phyloP scores from a whole-genome alignment of 2,113 vertebrate genomes.

The Orientallactaga bullata region DNA sequence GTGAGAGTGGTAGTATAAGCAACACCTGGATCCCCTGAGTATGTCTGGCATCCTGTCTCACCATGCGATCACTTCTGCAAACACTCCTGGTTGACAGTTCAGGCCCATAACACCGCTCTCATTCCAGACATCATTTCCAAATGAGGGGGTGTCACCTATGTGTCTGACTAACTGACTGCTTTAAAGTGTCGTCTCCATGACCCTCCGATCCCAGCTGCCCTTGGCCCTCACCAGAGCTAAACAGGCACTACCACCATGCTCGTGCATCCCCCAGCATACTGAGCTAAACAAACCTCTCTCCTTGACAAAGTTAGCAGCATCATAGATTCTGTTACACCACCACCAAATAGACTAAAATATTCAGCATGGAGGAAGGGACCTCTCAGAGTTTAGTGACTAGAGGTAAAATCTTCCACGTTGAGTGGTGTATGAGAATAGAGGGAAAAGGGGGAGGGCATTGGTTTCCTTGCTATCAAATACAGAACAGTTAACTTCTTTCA shows the following conservation, averaged over 20 bases:
- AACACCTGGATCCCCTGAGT: neutral
- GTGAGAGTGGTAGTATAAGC: neutral
- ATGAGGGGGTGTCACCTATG: neutral
- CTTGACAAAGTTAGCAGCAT: neutral
- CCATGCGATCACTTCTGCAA: neutral
- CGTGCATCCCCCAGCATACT: neutral
- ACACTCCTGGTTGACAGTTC: neutral
- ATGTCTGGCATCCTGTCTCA: neutral
- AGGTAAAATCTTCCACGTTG: neutral
- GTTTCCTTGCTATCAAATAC: neutral
- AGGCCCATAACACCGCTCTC: neutral
- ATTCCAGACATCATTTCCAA: neutral
- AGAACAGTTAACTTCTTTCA: neutral
- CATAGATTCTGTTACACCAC: neutral
- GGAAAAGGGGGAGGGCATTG: neutral
- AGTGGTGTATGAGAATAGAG: neutral
- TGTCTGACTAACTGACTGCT: neutral
- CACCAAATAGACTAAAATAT: neutral
- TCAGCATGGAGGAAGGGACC: too few relatives aligned
- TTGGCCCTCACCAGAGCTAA: neutral
- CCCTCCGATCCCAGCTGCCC: neutral
- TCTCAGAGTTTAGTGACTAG: neutral
- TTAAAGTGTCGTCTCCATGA: neutral
- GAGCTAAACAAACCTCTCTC: neutral
- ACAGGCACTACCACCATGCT: neutral